phyloP scores from a whole-genome alignment of 2,797 vertebrate genomes.

The Chrysolophus pictus region DNA sequence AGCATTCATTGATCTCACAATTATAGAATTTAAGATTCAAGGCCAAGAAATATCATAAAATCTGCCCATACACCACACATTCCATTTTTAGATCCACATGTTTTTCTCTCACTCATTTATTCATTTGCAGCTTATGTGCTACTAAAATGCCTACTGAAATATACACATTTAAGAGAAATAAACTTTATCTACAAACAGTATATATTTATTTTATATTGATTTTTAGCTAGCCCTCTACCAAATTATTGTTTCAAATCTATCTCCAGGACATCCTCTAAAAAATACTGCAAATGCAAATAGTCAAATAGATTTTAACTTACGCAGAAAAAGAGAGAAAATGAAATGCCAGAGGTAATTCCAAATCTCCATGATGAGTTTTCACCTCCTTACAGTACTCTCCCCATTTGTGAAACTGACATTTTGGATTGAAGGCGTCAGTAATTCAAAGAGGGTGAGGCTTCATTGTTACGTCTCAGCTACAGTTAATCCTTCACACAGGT shows the following conservation, averaged over 20 bases:
- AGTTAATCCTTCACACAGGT: neutral
- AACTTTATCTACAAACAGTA: neutral
- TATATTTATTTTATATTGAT: neutral
- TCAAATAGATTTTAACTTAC: constrained; percentile 43
- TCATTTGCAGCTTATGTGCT: neutral
- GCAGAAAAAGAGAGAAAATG: neutral
- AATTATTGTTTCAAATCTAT: neutral
- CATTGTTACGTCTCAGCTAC: neutral
- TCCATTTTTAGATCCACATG: neutral
- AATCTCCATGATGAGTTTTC: constrained; percentile 14
- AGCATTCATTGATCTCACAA: neutral
- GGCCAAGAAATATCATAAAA: neutral
- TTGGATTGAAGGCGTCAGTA: neutral
- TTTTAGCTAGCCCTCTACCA: neutral
- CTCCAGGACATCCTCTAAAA: neutral
- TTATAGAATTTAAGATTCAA: neutral
- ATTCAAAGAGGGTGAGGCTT: constrained; percentile 64
- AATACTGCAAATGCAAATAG: neutral
- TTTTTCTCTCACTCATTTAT: neutral
- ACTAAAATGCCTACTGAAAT: neutral
- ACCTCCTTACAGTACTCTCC: neutral
- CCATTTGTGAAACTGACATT: constrained; percentile 29
- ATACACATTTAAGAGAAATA: neutral
- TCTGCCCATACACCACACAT: neutral
- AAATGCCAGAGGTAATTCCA: neutral